A percentile compares a stretch with the other conserved stretches of the same genome.
Evolutionary conservation across 1,140 invertebrate genomes (phyloP).

Genomic region (Nasonia giraulti): DNA sequence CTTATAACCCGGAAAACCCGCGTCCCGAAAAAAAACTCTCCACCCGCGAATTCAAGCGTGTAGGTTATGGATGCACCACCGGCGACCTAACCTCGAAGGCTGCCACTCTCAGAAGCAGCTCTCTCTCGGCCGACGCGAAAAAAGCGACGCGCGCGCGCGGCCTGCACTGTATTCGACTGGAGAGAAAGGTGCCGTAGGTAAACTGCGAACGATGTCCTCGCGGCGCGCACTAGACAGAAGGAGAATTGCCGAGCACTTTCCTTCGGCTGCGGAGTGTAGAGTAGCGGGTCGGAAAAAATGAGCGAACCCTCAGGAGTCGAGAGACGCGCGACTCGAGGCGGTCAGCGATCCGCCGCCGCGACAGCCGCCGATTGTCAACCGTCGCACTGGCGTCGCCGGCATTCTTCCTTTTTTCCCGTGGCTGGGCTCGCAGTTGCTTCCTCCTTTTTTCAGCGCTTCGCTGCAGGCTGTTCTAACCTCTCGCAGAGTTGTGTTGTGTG

Average conservation of each 20-base stretch:
- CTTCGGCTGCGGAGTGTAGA: not conserved
- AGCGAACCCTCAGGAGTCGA: slow-evolving; percentile 39
- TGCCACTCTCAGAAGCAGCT: slow-evolving; percentile 41
- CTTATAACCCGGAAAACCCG: not conserved
- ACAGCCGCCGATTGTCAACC: slow-evolving; percentile 45
- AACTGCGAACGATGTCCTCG: not conserved
- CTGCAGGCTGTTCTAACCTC: not conserved
- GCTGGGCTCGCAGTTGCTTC: not conserved
- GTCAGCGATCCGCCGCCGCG: slow-evolving; percentile 32
- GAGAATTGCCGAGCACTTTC: not conserved
- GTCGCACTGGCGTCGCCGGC: slow-evolving; percentile 48
- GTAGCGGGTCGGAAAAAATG: not conserved
- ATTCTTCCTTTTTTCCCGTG: slow-evolving; percentile 36
- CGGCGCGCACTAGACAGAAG: not conserved
- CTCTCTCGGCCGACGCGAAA: not conserved
- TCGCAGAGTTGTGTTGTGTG: too few relatives aligned
- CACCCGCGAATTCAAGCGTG: slow-evolving; percentile 28
- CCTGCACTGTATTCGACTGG: not conserved
- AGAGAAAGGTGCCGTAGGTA: not conserved
- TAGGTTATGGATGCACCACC: slow-evolving; percentile 63
- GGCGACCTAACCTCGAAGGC: slow-evolving; percentile 69
- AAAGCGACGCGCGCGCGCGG: slow-evolving; percentile 10
- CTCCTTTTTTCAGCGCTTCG: not conserved
- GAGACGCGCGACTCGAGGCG: slow-evolving; percentile 25
- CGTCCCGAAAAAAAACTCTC: not conserved